These are phyloP conservation scores for Drosophila santomea DNA, from an alignment of 1,140 invertebrate genomes.

Conservation along the genomic window DNA sequence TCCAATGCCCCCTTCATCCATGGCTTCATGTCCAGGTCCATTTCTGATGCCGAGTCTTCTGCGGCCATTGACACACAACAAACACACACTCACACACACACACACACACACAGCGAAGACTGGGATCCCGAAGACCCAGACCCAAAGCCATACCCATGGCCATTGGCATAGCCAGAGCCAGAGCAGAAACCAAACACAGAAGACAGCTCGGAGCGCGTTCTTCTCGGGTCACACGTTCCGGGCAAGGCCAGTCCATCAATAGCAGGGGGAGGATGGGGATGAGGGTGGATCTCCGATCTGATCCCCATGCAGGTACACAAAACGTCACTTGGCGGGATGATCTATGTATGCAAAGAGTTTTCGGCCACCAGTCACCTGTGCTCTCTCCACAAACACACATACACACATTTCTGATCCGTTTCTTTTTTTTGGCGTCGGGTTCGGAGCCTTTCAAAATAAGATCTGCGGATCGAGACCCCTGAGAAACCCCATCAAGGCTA, in stretches of 20 bases:
- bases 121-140: neutral
- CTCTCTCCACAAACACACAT: neutral
- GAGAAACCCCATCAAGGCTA: conserved; percentile 53
- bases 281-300: neutral
- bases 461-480: conserved; percentile 31
- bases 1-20: neutral
- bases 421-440: conserved; percentile 3
- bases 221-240: conserved; percentile 39
- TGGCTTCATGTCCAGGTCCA: conserved; percentile 9
- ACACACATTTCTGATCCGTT: neutral
- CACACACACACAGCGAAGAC: conserved; percentile 10
- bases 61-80: conserved; percentile 77
- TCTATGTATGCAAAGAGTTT: conserved; percentile 55
- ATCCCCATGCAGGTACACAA: conserved; percentile 42
- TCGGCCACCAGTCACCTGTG: conserved; percentile 58
- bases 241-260: conserved; percentile 34
- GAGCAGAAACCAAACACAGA: conserved; percentile 26
- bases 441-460: conserved; percentile 29
- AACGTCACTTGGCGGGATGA: conserved; percentile 73
- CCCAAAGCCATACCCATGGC: conserved; percentile 19
- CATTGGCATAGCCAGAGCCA: neutral
- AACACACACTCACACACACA: conserved; percentile 27
- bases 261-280: conserved; percentile 1
- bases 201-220: conserved; percentile 24
- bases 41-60: conserved; percentile 31